phyloP scores from a whole-genome alignment of 2,113 vertebrate genomes.

The Gasterosteus aculeatus region DNA sequence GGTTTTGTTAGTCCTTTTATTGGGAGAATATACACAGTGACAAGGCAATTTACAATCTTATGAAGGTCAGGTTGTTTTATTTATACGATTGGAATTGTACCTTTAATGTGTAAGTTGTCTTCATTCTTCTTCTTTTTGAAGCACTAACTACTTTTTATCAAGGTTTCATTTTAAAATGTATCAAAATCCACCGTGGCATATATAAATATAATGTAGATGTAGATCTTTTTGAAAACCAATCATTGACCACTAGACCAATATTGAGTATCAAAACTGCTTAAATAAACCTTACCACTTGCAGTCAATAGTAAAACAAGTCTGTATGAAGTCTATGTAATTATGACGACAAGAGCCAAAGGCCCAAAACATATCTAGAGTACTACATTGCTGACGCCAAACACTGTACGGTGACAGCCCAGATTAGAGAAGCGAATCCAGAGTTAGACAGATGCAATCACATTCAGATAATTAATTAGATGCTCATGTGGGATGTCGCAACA shows the following conservation, averaged over 20 bases:
- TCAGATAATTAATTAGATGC: conserved; percentile 35
- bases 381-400: neutral
- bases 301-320: neutral
- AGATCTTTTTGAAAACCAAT: neutral
- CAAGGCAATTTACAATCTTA: no score
- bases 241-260: neutral
- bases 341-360: neutral
- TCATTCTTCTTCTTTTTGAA: neutral
- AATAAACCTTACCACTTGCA: neutral
- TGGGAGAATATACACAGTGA: neutral
- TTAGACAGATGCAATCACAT: conserved; percentile 11
- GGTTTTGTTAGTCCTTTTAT: neutral
- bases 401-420: neutral
- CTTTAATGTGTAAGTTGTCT: neutral
- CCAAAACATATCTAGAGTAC: neutral
- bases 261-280: neutral
- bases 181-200: neutral
- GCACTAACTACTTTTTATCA: neutral
- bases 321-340: neutral
- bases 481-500: conserved; percentile 25
- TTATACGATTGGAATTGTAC: no score
- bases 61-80: neutral
- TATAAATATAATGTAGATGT: neutral
- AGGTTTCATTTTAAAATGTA: neutral
- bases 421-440: neutral